Percentiles rank a stretch among this genome's conserved stretches.
phyloP scores from a whole-genome alignment of 1,140 invertebrate genomes.

The Trialeurodes vaporariorum region DNA sequence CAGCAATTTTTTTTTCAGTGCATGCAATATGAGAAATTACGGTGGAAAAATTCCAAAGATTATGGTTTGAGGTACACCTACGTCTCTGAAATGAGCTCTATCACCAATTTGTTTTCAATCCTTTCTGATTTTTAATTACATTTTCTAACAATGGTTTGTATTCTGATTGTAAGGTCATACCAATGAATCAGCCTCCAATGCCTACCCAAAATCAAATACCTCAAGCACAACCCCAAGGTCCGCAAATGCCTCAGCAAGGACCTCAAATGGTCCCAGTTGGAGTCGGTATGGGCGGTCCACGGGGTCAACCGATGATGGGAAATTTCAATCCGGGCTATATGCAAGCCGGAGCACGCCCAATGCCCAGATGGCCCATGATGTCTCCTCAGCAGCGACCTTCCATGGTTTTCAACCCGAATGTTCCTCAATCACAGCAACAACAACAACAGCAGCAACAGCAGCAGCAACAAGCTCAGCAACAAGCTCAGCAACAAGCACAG shows the following conservation, averaged over 20 bases:
- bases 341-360: background rate
- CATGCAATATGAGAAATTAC: too few relatives aligned
- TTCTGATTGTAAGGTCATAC: background rate
- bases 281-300: background rate
- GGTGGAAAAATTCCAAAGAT: too few relatives aligned
- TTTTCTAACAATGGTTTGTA: too few relatives aligned
- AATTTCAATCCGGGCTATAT: background rate
- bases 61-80: too few relatives aligned
- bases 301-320: background rate
- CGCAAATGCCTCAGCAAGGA: conserved; percentile 3
- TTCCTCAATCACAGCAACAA: conserved; percentile 1
- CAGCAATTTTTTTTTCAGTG: too few relatives aligned
- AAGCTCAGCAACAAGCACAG: conserved; percentile 9
- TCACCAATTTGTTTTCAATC: too few relatives aligned
- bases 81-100: too few relatives aligned
- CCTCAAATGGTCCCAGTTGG: background rate
- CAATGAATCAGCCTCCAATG: background rate
- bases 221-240: conserved; percentile 3
- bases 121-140: too few relatives aligned
- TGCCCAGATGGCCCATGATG: conserved; percentile 23
- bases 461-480: conserved; percentile 9
- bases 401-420: background rate
- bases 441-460: background rate
- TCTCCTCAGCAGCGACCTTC: conserved; percentile 20
- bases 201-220: conserved; percentile 4